Evolutionary conservation across 2,797 vertebrate genomes (phyloP).

Genomic region (Natrix natrix): DNA sequence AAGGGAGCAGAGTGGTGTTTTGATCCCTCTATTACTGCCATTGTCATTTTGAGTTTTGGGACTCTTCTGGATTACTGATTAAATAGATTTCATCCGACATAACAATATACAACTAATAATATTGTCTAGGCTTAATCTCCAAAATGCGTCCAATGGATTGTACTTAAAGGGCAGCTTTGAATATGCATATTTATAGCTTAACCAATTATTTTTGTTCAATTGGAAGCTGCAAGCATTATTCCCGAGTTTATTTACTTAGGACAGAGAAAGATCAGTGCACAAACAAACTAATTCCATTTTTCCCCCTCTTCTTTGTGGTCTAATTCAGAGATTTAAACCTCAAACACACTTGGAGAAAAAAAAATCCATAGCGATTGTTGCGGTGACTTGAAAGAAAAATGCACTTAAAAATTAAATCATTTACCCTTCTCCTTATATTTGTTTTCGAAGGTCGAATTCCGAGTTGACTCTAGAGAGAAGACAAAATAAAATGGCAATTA

Average conservation of each 20-base stretch:
- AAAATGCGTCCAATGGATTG: background rate
- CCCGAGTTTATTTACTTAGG: background rate
- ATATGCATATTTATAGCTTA: background rate
- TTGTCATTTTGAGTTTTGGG: background rate
- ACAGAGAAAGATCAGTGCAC: background rate
- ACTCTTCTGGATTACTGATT: background rate
- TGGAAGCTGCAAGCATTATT: background rate
- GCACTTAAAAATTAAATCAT: background rate
- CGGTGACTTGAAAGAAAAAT: background rate
- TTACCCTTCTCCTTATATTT: conserved; percentile 55
- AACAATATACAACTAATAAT: background rate
- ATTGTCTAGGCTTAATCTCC: background rate
- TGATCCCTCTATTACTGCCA: background rate
- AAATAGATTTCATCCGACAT: background rate
- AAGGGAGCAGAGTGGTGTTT: background rate
- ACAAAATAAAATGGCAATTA: background rate
- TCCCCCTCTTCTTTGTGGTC: background rate
- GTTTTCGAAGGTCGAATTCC: conserved; percentile 29
- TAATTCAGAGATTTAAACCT: background rate
- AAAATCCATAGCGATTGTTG: background rate
- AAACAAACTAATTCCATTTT: background rate
- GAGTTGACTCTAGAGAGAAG: conserved; percentile 44
- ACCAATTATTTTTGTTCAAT: background rate
- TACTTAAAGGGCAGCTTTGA: background rate
- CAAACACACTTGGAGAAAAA: background rate